Percentiles rank a stretch among this genome's conserved stretches.
Conservation (phyloP, 2,888 invertebrate genomes). For the Deroplatys truncata region DNA sequence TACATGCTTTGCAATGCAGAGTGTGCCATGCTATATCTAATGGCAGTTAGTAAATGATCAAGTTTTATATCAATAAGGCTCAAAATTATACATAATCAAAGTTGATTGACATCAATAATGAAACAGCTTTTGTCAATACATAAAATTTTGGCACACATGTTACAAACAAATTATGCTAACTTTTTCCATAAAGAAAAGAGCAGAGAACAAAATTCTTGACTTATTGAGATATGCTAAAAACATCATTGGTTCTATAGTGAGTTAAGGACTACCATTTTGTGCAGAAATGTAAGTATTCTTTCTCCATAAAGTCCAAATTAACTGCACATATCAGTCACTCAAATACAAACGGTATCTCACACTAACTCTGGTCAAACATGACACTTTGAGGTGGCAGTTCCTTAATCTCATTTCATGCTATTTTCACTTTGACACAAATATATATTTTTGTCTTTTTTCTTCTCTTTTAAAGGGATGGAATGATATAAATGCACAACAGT, state of each 20-base stretch:
- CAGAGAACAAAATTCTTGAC: neutral
- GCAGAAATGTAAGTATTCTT: neutral
- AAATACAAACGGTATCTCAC: neutral
- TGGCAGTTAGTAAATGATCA: neutral
- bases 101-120: neutral
- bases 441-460: neutral
- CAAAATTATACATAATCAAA: neutral
- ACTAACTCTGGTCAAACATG: neutral
- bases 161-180: neutral
- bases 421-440: neutral
- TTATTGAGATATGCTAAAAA: neutral
- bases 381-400: neutral
- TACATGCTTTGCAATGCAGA: neutral
- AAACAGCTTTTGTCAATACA: neutral
- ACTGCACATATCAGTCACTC: neutral
- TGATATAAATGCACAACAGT: neutral
- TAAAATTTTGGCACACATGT: neutral
- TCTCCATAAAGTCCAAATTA: neutral
- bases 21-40: neutral
- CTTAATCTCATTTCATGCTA: neutral
- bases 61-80: neutral
- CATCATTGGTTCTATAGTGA: neutral
- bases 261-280: neutral
- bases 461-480: neutral
- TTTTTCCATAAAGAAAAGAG: neutral